phyloP scores from a whole-genome alignment of 2,113 vertebrate species.

The Irena cyanogastra region DNA sequence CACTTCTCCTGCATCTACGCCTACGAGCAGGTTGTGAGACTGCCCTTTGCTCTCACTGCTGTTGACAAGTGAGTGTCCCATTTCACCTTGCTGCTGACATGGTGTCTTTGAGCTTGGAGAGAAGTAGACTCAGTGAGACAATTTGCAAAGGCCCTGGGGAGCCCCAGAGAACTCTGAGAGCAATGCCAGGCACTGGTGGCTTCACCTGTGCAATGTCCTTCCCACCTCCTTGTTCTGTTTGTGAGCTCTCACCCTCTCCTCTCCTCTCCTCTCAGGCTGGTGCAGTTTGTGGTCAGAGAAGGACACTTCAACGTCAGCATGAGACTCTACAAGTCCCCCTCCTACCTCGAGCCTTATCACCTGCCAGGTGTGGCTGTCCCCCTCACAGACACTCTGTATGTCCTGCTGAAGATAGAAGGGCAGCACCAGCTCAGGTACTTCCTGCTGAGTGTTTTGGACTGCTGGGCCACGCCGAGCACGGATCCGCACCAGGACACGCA shows the following conservation, averaged over 20 bases:
- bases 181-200: background rate
- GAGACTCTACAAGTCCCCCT: constrained; percentile 29
- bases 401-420: constrained; percentile 54
- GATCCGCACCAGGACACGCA: background rate
- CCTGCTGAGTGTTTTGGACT: constrained; percentile 48
- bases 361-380: background rate
- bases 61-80: constrained; percentile 48
- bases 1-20: constrained; percentile 58
- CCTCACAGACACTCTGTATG: background rate
- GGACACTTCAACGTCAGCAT: constrained; percentile 59
- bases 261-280: constrained; percentile 23
- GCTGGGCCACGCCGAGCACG: constrained; percentile 30
- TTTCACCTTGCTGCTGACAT: background rate
- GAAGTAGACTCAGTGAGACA: background rate
- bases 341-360: constrained; percentile 32
- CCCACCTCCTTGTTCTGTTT: background rate
- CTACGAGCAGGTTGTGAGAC: constrained; percentile 51
- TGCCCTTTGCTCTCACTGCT: constrained; percentile 31
- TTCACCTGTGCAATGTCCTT: background rate
- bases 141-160: background rate
- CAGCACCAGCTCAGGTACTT: constrained; percentile 49
- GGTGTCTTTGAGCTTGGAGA: background rate
- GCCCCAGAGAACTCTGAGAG: background rate
- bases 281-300: constrained; percentile 51
- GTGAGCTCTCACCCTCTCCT: background rate